Percentiles rank a stretch among this genome's conserved stretches.
Conservation (phyloP, 53 echinoderm and acorn worm species). For the Hippasteria phrygiana region DNA sequence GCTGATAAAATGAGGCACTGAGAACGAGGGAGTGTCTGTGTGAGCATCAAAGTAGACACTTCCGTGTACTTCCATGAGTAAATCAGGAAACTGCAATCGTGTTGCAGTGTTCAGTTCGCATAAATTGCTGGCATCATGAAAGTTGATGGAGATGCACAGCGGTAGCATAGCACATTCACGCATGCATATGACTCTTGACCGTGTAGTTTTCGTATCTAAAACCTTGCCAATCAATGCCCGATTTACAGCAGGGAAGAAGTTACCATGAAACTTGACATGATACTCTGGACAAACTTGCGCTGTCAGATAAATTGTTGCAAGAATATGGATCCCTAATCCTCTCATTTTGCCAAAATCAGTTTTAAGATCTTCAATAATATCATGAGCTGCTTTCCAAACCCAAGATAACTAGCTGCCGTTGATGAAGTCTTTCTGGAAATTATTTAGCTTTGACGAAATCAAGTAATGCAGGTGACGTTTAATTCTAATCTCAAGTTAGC, state of each 20-base stretch:
- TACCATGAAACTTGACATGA: background rate
- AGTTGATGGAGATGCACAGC: conserved; percentile 16
- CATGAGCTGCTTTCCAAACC: too few relatives aligned
- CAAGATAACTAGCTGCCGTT: too few relatives aligned
- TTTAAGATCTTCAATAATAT: too few relatives aligned
- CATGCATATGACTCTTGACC: background rate
- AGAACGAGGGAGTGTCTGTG: background rate
- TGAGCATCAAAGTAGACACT: conserved; percentile 7
- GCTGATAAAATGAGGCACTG: background rate
- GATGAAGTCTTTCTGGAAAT: too few relatives aligned
- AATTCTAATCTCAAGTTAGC: too few relatives aligned
- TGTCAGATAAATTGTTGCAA: background rate
- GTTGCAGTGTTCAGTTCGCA: conserved; percentile 24
- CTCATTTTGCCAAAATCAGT: too few relatives aligned
- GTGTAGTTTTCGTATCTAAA: background rate
- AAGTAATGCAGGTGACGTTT: too few relatives aligned
- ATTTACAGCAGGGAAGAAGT: background rate
- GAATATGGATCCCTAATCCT: background rate
- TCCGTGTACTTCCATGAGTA: background rate
- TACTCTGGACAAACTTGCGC: background rate
- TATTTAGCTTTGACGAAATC: too few relatives aligned
- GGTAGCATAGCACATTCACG: conserved; percentile 10
- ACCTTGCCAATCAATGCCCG: background rate
- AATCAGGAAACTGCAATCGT: conserved; percentile 5
- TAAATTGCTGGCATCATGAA: conserved; percentile 10